Evolutionary conservation across 2,113 vertebrate genomes (phyloP), one percentile per base, ranked within the genome.

Genomic region (Archocentrus centrarchus): DNA sequence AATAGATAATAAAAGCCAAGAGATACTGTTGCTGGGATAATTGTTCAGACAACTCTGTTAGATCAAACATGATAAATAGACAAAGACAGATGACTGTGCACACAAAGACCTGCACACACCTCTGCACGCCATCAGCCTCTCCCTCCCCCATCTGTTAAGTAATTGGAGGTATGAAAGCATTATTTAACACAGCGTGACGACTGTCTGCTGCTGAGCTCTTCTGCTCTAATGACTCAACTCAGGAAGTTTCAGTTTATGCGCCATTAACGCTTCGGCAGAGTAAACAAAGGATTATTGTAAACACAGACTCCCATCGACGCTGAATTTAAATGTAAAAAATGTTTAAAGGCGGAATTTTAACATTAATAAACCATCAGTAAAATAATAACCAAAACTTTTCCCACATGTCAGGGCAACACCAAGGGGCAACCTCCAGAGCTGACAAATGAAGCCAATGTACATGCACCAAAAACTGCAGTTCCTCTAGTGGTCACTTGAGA

Each of bases 91-190:
- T 55, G 62, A 78, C 66, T n/a, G 53, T n/a, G 27, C 15, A 80
- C 27, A 57, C 11, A 55, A 44, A 88, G 58, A 78, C 37, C 64
- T 58, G 50, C 14, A 44, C 32, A 89, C 61, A 78, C 39, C 61
- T 62, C 55, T 3, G 47, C 5, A 61, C 47, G 80, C 47, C 68
- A 32, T 53, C 83, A 68, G 60, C 44, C 32, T 47, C 82, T 27
- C 63, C 44, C 32, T 47, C 82, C 22, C 63, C 62, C 75, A n/a
- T 79, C 81, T 59, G 77, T 76, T 78, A 58, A 76, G 73, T 87
- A 87, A 89, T 77, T 81, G 41, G 70, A 86, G 59, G 47, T 77
- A 86, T 82, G 77, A 84, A 88, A 93, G 62, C 75, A 84, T 80
- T 58, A 89, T 87, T 87, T 84, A 86, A 81, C 88, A 11, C 88